A percentile compares a stretch with the other conserved stretches of the same genome.
phyloP scores from a whole-genome alignment of 2,113 vertebrate genomes.

The Bungarus multicinctus region DNA sequence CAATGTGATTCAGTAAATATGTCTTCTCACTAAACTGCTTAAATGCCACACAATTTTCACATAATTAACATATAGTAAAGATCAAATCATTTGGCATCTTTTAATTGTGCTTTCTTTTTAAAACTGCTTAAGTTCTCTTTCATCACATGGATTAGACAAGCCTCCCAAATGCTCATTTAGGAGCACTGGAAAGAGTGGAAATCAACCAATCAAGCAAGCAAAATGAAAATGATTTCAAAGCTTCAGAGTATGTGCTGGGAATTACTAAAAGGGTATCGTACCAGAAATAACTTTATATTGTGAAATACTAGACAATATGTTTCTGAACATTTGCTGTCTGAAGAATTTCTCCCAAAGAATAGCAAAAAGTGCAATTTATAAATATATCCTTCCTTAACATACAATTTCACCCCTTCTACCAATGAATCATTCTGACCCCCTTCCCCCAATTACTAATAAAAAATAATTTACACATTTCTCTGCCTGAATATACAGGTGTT shows the following conservation, averaged over 20 bases:
- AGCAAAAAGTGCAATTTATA: constrained; percentile 21
- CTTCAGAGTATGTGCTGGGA: background rate
- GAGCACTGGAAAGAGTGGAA: background rate
- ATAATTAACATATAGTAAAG: background rate
- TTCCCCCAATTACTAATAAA: background rate
- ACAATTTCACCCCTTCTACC: background rate
- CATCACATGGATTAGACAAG: background rate
- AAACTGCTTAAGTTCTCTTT: background rate
- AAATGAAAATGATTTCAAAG: background rate
- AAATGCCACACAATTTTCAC: background rate
- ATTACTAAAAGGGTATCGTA: background rate
- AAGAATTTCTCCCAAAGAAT: background rate
- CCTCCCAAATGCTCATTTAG: accelerated
- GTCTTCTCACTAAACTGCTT: background rate
- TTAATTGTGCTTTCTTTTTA: background rate
- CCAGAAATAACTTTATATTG: background rate
- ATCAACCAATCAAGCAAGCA: background rate
- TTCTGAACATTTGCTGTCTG: background rate
- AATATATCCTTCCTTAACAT: constrained; percentile 13
- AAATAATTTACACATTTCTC: background rate
- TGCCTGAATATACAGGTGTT: accelerated
- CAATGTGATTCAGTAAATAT: background rate
- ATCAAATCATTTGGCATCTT: background rate
- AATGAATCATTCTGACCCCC: background rate
- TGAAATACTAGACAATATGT: background rate